Conservation (phyloP, 2,113 vertebrate species). For the Athene cunicularia region DNA sequence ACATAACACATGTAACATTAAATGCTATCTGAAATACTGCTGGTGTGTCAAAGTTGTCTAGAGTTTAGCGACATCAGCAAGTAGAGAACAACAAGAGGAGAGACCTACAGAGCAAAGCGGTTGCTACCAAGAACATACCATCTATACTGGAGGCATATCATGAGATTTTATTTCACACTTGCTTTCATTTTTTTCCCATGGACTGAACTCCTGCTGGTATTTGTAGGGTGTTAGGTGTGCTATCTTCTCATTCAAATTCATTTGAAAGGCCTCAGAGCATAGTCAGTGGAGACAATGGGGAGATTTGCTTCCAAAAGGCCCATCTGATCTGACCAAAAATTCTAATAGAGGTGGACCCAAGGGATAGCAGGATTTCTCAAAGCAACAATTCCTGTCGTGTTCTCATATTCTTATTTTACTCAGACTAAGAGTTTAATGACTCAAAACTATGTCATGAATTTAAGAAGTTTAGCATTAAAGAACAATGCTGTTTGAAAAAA, state of each 20-base stretch:
- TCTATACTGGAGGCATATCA: neutral
- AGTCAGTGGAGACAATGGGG: neutral
- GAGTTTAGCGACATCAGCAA: neutral
- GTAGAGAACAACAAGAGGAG: neutral
- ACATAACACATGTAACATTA: neutral
- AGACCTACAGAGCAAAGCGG: neutral
- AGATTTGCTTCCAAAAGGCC: neutral
- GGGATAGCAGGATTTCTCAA: neutral
- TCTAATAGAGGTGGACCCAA: neutral
- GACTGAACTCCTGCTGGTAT: neutral
- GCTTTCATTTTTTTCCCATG: neutral
- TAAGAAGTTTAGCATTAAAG: neutral
- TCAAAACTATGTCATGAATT: neutral
- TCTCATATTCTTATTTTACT: neutral
- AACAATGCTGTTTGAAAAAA: neutral
- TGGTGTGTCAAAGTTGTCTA: neutral
- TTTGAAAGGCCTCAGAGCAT: neutral
- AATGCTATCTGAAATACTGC: neutral
- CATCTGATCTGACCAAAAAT: neutral
- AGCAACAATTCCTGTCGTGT: neutral
- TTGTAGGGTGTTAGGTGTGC: neutral
- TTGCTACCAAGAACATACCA: rapidly evolving
- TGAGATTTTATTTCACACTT: neutral
- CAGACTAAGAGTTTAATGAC: rapidly evolving
- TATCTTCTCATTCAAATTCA: neutral